phyloP scores from a whole-genome alignment of 2,888 invertebrate species.

The Pristionchus exspectatus region DNA sequence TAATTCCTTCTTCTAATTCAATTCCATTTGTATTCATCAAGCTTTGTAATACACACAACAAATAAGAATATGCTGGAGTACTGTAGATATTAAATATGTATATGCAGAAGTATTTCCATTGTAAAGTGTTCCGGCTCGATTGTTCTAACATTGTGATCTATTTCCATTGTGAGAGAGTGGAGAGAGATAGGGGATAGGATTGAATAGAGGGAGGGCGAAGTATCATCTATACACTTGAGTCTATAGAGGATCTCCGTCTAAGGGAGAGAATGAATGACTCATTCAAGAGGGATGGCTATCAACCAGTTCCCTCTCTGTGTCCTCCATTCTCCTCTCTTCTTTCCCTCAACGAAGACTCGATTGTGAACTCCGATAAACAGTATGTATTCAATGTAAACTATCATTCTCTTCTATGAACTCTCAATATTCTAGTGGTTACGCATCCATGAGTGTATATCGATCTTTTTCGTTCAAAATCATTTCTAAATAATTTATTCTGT shows the following conservation, averaged over 20 bases:
- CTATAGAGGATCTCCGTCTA: conserved; percentile 32
- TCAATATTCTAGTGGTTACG: conserved; percentile 7
- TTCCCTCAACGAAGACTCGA: conserved; percentile 13
- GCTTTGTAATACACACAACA: conserved; percentile 24
- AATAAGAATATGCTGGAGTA: conserved; percentile 28
- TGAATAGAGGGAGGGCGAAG: conserved; percentile 9
- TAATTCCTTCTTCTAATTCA: conserved; percentile 40
- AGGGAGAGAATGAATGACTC: conserved; percentile 43
- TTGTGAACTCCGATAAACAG: conserved; percentile 38
- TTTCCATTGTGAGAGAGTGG: conserved; percentile 10
- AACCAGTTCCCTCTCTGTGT: conserved; percentile 24
- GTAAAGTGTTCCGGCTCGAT: conserved; percentile 36
- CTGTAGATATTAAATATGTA: conserved; percentile 30
- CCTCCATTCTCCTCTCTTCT: neutral
- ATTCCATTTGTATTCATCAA: conserved; percentile 34
- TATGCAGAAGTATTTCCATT: conserved; percentile 14
- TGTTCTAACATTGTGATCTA: neutral
- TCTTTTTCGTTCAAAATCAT: neutral
- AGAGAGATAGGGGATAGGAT: conserved; percentile 11
- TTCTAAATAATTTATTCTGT: neutral
- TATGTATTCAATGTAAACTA: conserved; percentile 35
- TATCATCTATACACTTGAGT: conserved; percentile 43
- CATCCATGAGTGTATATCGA: neutral
- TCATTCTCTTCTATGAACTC: neutral
- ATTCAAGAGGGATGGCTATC: conserved; percentile 38